A percentile compares a stretch with the other conserved stretches of the same genome.
These are phyloP conservation scores for Saccostrea echinata DNA, from an alignment of 1,140 invertebrate genomes.

Conservation along the genomic window DNA sequence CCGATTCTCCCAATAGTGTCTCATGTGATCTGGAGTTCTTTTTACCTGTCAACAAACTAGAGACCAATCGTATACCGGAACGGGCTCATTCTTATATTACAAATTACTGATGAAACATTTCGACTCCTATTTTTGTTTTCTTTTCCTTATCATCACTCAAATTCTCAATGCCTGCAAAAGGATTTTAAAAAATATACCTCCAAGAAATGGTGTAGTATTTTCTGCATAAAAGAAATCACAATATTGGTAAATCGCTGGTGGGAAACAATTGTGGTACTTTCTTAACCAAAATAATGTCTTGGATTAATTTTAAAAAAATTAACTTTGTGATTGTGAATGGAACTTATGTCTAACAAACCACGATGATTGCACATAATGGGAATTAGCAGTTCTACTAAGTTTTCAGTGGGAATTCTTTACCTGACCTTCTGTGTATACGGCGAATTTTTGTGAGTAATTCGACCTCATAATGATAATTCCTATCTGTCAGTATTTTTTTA, in stretches of 20 bases:
- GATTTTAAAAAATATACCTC: not conserved
- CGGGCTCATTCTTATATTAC: constrained; percentile 33
- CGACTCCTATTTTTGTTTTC: constrained; percentile 34
- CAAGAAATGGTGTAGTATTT: constrained; percentile 19
- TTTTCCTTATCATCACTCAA: constrained; percentile 15
- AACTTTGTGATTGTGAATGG: constrained; percentile 25
- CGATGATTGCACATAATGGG: constrained; percentile 57
- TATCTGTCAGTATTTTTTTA: constrained; percentile 10
- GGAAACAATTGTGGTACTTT: not conserved
- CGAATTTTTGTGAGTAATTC: constrained; percentile 67
- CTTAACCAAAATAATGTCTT: constrained; percentile 8
- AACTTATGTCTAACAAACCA: not conserved
- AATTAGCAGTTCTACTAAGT: constrained; percentile 62
- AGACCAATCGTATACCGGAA: constrained; percentile 21
- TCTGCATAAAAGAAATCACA: not conserved
- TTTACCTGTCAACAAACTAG: constrained; percentile 2
- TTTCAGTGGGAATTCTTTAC: constrained; percentile 63
- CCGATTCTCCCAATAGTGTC: constrained; percentile 25
- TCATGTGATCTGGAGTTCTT: not conserved
- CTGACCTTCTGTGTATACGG: constrained; percentile 67
- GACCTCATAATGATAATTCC: not conserved
- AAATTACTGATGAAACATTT: constrained; percentile 39
- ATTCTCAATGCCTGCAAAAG: not conserved
- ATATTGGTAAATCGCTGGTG: not conserved
- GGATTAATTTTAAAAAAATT: not conserved